Base-by-base conservation (phyloP, 2,888 invertebrate species). In the Yponomeuta cagnagella region DNA sequence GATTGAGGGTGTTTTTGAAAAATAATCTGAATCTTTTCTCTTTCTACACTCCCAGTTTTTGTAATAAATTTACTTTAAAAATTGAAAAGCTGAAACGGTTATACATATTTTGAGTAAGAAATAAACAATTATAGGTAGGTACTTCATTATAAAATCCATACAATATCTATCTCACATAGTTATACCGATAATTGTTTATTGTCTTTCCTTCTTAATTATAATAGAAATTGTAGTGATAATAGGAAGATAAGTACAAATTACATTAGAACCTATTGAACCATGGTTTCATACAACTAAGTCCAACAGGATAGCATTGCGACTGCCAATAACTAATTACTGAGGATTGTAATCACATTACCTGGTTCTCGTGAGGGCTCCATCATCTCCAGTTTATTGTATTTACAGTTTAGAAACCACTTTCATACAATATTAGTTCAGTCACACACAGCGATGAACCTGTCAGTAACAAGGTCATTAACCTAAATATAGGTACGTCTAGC, bases 391-490 rank as follows among this genome's bases (percentile, higher is more conserved):
- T 70, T 67, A 15, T 70, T n/a, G 33, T 83, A 80, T 80, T 79
- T 83, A 83, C 82, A 79, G 79, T 80, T 78, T 84, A 82, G 80
- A 77, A 77, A 87, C 82, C 87, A 90, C 90, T 91, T 89, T 90
- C 88, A 86, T 91, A 87, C 70, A 70, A 48, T 83, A 88, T 84
- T 81, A 87, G 81, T 87, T 86, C 83, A 85, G 87, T 86, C 82
- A 85, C 86, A 43, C 82, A 87, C 87, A 80, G 88, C 86, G 89
- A 90, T 90, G 91, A 89, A 90, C 92, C 92, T 92, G 92, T 91
- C 92, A 92, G 90, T 85, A 92, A 89, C 91, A 92, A 92, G 92
- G 92, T 92, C 92, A 89, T 86, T 92, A 92, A 92, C 92, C 92
- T 91, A 91, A 90, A 92, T 92, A 89, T 90, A 58, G 52, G 52